A percentile compares a stretch with the other conserved stretches of the same genome.
Conservation (phyloP, 2,113 vertebrate genomes). For the Scomber colias region DNA sequence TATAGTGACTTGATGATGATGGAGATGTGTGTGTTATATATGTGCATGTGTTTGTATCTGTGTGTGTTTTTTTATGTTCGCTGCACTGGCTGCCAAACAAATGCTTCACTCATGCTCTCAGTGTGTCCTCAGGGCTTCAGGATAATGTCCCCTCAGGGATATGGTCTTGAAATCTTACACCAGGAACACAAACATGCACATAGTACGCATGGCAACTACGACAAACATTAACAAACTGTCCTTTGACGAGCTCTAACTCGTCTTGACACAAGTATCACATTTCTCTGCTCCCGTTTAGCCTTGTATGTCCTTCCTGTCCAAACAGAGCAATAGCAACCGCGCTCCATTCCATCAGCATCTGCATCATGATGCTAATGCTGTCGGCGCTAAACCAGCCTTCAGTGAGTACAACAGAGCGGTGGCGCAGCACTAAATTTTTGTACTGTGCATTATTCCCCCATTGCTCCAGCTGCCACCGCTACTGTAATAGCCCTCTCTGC, state of each 20-base stretch:
- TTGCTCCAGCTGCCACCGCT: conserved; percentile 55
- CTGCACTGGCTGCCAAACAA: conserved; percentile 28
- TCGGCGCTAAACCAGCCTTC: conserved; percentile 47
- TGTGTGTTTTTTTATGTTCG: conserved; percentile 21
- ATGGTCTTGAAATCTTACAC: conserved; percentile 66
- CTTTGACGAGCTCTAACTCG: conserved; percentile 57
- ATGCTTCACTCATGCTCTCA: conserved; percentile 39
- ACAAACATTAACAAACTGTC: conserved; percentile 56
- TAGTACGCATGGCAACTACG: conserved; percentile 28
- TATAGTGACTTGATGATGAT: conserved; percentile 24
- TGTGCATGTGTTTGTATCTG: not conserved
- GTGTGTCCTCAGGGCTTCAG: conserved; percentile 40
- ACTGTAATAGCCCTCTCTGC: conserved; percentile 61
- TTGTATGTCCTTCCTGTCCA: conserved; percentile 52
- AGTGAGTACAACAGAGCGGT: conserved; percentile 45
- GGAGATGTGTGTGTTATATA: conserved; percentile 2
- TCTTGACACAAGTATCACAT: conserved; percentile 60
- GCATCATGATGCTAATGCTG: conserved; percentile 54
- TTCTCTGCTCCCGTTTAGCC: conserved; percentile 57
- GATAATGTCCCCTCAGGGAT: conserved; percentile 52
- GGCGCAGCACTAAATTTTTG: conserved; percentile 59
- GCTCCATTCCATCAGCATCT: conserved; percentile 36
- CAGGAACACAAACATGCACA: conserved; percentile 29
- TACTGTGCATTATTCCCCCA: conserved; percentile 52
- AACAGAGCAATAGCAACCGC: conserved; percentile 47